Base-by-base conservation (phyloP, 2,888 invertebrate genomes). In the Ophion slaviceki region DNA sequence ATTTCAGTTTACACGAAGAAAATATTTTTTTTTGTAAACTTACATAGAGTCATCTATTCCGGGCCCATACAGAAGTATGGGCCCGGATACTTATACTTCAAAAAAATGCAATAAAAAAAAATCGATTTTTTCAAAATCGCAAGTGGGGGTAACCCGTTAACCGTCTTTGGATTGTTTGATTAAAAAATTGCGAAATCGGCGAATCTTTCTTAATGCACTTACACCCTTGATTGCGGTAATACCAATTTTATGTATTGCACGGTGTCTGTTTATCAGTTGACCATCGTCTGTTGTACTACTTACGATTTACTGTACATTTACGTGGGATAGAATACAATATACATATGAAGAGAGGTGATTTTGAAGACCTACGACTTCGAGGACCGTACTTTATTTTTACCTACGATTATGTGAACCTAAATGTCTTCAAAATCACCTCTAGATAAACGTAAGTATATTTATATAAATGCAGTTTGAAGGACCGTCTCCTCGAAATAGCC, bases 331-430 rank as follows among this genome's bases (percentile, higher is more conserved):
- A 11, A 20, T 8, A 77, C 28, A 32, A 53, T 45, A 32, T 24
- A 45, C 28, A 80, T 88, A 89, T 90, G 11, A 91, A 11, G 11
- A 47, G 8, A 14, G 11, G 47, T 47, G 47, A 11, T 47, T 47
- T 47, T 47, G 11, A 47, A 14, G 47, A 47, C 11, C 14, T 47
- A 8, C 3, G 47, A 47, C 47, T 10, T 47, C 47, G 14, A 47
- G 14, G 47, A 11, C 32, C 4, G 32, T 32, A 4, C 4, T 32
- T 32, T 32, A 2, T 32, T 32, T 32, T 47, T 10, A 47, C 11
- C 11, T 11, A 47, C 47, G 47, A 11, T 47, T 47, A 47, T 14
- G 14, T 47, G 47, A 11, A 47, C 32, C 32, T 4, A 47, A 47
- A 47, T 47, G 47, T 47, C 47, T 47, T 47, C 4, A 47, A 47